These are phyloP conservation scores for Sericinus montela DNA, from an alignment of 2,888 invertebrate species.

Conservation along the genomic window DNA sequence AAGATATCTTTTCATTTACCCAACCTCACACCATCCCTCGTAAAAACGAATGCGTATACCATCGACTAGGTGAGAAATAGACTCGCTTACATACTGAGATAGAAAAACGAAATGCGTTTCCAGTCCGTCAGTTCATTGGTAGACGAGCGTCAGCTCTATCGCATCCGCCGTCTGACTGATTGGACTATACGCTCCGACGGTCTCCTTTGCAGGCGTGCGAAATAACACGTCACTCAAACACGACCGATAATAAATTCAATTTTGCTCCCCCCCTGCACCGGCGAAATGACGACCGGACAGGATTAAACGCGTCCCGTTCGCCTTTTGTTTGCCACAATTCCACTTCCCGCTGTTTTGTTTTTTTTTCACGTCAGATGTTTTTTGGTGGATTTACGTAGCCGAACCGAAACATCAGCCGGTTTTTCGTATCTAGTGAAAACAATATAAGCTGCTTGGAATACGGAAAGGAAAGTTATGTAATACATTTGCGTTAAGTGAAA, in stretches of 20 bases:
- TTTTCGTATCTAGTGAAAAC: slow-evolving; percentile 11
- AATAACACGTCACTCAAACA: slow-evolving; percentile 78
- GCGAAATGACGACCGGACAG: slow-evolving; percentile 66
- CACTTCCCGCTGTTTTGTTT: slow-evolving; percentile 41
- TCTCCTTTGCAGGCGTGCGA: slow-evolving; percentile 62
- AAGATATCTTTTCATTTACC: slow-evolving; percentile 10
- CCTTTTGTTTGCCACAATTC: slow-evolving; percentile 70
- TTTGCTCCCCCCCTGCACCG: slow-evolving; percentile 60
- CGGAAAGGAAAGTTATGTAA: slow-evolving; percentile 1
- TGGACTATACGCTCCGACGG: slow-evolving; percentile 39
- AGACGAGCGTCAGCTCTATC: slow-evolving; percentile 45
- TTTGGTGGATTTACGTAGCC: slow-evolving; percentile 34
- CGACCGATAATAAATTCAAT: slow-evolving; percentile 78
- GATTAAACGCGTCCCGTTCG: slow-evolving; percentile 71
- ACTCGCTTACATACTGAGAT: slow-evolving; percentile 28
- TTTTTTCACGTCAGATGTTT: slow-evolving; percentile 34
- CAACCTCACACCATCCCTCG: slow-evolving; percentile 9
- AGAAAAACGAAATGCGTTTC: slow-evolving; percentile 58
- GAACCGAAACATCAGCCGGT: slow-evolving; percentile 25
- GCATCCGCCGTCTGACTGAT: slow-evolving; percentile 57
- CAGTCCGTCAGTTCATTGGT: slow-evolving; percentile 44
- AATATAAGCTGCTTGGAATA: slow-evolving; percentile 8
- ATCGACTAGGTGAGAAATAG: slow-evolving; percentile 21
- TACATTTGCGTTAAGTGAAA: neutral
- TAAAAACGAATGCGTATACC: slow-evolving; percentile 9